Base-by-base conservation (phyloP, 2,888 invertebrate species). In the Pollenia angustigena region DNA sequence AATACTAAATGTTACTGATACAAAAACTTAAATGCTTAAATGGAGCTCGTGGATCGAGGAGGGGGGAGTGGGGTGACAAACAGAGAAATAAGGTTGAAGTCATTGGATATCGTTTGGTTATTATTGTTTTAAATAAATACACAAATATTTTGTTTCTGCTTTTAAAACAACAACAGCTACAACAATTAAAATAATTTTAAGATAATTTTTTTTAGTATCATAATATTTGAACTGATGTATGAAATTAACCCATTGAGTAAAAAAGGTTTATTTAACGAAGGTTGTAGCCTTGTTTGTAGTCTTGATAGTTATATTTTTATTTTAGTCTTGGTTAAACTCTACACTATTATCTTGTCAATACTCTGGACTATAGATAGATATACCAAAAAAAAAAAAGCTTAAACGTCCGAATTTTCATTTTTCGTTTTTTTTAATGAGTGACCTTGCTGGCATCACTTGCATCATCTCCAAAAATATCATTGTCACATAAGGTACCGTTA, bases 81-180 rank as follows among this genome's bases (percentile, higher is more conserved):
- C 32, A 4, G 32, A 44, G 42, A 80, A 74, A 78, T 84, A 81
- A 84, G 84, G 81, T 87, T 87, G 84, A 42, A 81, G 81, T 84
- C 81, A 87, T 87, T 81, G 81, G 84, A 87, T 87, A 87, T 87
- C 81, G 62, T 81, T 81, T 79, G 52, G 64, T 46, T 81, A 50
- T 68, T 40, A 76, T 81, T 76, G 81, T 87, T 84, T 87, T 69
- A 87, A 81, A 79, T 54, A 62, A 62, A 54, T 66, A 81, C 0
- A 18, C 0, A 60, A 23, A 72, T 64, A 74, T 81, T 66, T 74
- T 72, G 32, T 81, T 81, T 54, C 72, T 52, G 42, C 23, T 52
- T 18, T 44, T 4, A 81, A 10, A 76, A 58, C 50, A 76, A 75
- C 58, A 79, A 48, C 56, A 76, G 71, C 52, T 75, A 48, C 56